Evolutionary conservation across 2,888 invertebrate genomes (phyloP).

Genomic region (Cheilosia pagana): DNA sequence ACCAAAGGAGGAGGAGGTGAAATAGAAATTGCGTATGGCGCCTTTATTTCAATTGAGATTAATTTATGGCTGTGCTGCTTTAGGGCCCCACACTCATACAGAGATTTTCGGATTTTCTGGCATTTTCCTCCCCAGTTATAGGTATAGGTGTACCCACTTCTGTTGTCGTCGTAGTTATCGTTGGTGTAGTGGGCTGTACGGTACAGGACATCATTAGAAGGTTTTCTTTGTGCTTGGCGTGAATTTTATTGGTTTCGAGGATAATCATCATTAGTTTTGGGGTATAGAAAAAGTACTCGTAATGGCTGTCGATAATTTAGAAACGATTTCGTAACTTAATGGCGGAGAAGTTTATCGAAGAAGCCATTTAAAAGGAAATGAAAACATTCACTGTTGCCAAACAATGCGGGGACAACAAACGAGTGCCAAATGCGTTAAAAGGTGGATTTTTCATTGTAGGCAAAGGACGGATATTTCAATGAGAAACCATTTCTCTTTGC

Average conservation of each 20-base stretch:
- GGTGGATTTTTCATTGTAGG: too few species aligned
- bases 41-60: conserved; percentile 74
- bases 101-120: conserved; percentile 14
- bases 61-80: conserved; percentile 61
- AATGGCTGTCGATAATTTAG: conserved; percentile 19
- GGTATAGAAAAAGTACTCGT: conserved; percentile 15
- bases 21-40: conserved; percentile 72
- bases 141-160: neutral
- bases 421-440: too few species aligned
- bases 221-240: conserved; percentile 52
- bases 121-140: conserved; percentile 6
- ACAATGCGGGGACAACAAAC: too few species aligned
- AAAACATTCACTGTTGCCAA: conserved; percentile 37
- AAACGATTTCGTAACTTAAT: conserved; percentile 22
- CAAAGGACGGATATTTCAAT: too few species aligned
- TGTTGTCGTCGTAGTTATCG: neutral
- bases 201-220: conserved; percentile 62
- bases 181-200: neutral
- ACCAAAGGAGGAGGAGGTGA: conserved; percentile 49
- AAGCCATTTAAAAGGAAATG: conserved; percentile 38
- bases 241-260: conserved; percentile 67
- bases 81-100: neutral
- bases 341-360: conserved; percentile 30
- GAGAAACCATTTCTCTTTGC: too few species aligned
- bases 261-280: conserved; percentile 63